phyloP scores from a whole-genome alignment of 2,888 invertebrate genomes.

The Sphaerophoria taeniata region DNA sequence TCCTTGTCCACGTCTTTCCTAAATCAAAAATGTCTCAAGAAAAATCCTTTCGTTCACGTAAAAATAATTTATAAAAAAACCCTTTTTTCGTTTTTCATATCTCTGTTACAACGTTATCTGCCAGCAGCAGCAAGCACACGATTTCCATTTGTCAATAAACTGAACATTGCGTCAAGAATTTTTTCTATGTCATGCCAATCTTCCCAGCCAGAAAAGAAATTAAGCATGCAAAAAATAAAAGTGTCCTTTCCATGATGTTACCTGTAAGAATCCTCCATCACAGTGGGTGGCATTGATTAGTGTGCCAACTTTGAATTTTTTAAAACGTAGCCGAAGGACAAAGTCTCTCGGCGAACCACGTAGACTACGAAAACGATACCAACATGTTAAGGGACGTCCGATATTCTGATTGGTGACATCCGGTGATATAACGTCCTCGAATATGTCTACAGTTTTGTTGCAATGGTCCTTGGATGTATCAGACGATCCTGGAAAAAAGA shows the following conservation, averaged over 20 bases:
- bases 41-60: neutral
- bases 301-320: conserved; percentile 95
- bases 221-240: neutral
- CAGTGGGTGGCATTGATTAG: conserved; percentile 94
- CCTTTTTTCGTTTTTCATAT: neutral
- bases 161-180: conserved; percentile 27
- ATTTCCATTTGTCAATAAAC: conserved; percentile 31
- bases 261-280: conserved; percentile 95
- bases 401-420: conserved; percentile 92
- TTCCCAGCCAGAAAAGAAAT: conserved; percentile 8
- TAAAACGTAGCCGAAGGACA: conserved; percentile 94
- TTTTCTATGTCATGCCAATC: neutral
- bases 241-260: conserved; percentile 78
- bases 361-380: conserved; percentile 94
- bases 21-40: neutral
- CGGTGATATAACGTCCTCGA: conserved; percentile 95
- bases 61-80: neutral
- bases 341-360: conserved; percentile 94
- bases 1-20: neutral
- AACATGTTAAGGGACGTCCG: conserved; percentile 94
- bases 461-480: conserved; percentile 89
- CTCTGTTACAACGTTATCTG: neutral
- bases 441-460: conserved; percentile 96
- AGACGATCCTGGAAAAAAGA: conserved; percentile 75
- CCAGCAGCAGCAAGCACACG: neutral